A percentile compares a stretch with the other conserved stretches of the same genome.
Evolutionary conservation across 2,797 vertebrate genomes (phyloP).

Genomic region (Gouania willdenowi): DNA sequence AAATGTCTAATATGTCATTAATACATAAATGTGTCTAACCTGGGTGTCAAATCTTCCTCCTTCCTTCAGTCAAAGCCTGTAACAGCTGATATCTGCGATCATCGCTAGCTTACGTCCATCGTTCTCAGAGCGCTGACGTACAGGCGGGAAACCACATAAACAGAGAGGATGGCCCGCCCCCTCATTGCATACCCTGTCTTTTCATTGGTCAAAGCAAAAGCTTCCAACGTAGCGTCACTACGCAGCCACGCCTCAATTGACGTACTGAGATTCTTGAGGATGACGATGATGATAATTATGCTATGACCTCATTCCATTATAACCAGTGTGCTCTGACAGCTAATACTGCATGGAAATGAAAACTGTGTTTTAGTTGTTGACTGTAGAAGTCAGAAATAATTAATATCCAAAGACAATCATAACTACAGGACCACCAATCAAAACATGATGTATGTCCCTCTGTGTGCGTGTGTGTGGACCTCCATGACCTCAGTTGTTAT

Average conservation of each 20-base stretch:
- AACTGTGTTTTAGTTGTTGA: too few species aligned
- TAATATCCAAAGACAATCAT: too few species aligned
- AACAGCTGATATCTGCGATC: constrained; percentile 47
- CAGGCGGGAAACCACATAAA: constrained; percentile 50
- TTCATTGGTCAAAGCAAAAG: constrained; percentile 31
- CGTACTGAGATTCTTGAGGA: constrained; percentile 25
- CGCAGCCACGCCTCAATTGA: constrained; percentile 35
- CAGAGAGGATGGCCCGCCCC: constrained; percentile 12
- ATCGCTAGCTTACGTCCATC: constrained; percentile 39
- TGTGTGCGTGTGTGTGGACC: too few species aligned
- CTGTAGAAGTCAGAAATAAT: too few species aligned
- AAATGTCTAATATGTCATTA: neutral
- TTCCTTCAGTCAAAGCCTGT: constrained; percentile 40
- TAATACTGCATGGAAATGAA: too few species aligned
- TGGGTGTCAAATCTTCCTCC: constrained; percentile 43
- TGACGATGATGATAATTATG: neutral
- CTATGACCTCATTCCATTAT: too few species aligned
- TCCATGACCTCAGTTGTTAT: too few species aligned
- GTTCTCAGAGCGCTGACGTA: constrained; percentile 30
- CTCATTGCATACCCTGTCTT: neutral
- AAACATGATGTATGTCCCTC: too few species aligned
- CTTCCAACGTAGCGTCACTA: accelerated
- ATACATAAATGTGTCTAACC: constrained; percentile 30
- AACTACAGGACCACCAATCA: too few species aligned
- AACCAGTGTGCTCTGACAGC: too few species aligned